Conservation (phyloP, 2,888 invertebrate species). For the Eretmocerus hayati region DNA sequence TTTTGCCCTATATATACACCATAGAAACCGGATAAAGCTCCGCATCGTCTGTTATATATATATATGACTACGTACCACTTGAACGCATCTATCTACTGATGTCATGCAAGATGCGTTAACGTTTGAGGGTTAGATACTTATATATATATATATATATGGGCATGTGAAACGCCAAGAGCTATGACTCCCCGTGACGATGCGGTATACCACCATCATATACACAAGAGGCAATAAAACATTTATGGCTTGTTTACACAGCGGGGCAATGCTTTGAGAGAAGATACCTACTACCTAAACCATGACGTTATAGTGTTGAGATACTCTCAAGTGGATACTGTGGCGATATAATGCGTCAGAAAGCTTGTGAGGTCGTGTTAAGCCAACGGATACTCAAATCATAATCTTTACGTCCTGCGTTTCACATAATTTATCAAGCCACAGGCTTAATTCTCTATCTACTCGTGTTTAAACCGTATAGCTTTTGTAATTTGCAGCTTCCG, state of each 20-base stretch:
- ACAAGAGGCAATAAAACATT: slow-evolving; percentile 37
- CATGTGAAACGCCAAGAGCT: slow-evolving; percentile 9
- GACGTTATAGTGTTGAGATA: not conserved
- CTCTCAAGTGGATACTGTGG: slow-evolving; percentile 11
- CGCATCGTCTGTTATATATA: no score
- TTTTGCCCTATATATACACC: no score
- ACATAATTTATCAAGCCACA: slow-evolving; percentile 21
- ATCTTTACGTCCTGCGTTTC: slow-evolving; percentile 15
- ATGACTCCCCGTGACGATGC: slow-evolving; percentile 13
- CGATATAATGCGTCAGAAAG: slow-evolving; percentile 11
- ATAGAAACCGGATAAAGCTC: no score
- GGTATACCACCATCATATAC: not conserved
- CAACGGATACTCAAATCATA: slow-evolving; percentile 22
- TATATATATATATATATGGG: not conserved
- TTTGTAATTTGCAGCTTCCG: no score
- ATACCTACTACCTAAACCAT: no score
- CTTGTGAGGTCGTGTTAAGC: slow-evolving; percentile 17
- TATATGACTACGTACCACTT: no score
- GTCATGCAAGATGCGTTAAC: no score
- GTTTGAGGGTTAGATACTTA: no score
- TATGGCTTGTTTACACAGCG: slow-evolving; percentile 40
- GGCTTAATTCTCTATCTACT: slow-evolving; percentile 5
- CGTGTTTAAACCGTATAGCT: not conserved
- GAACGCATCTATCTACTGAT: no score
- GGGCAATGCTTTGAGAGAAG: no score